A percentile compares a stretch with the other conserved stretches of the same genome.
Evolutionary conservation across 2,888 invertebrate genomes (phyloP).

Genomic region (Macropis europaea): DNA sequence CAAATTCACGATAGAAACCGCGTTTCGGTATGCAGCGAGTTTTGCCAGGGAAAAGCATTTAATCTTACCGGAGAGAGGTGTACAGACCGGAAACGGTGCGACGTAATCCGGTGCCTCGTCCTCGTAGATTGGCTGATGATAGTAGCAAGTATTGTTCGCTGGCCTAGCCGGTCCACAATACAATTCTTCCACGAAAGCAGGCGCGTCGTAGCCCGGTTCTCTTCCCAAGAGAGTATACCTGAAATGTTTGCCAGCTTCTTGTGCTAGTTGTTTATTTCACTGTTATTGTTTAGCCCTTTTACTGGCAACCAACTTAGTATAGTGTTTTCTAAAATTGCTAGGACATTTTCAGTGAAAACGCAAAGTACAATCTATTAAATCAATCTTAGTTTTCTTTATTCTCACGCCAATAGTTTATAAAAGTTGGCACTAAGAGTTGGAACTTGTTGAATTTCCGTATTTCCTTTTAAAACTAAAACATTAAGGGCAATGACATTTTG

Average conservation of each 20-base stretch:
- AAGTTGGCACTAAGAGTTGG: too few species aligned
- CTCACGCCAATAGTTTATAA: too few species aligned
- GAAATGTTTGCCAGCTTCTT: neutral
- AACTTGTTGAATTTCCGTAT: too few species aligned
- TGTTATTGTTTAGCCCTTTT: neutral
- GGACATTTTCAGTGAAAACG: too few species aligned
- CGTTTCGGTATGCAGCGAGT: neutral
- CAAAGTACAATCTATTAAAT: too few species aligned
- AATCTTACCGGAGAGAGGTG: constrained; percentile 72
- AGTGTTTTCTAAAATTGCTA: too few species aligned
- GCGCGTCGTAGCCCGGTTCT: constrained; percentile 74
- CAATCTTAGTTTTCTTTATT: too few species aligned
- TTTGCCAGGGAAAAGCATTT: constrained; percentile 18
- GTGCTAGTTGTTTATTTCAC: neutral
- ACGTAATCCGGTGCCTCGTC: constrained; percentile 70
- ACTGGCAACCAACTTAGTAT: too few species aligned
- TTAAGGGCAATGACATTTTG: too few species aligned
- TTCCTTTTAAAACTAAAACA: too few species aligned
- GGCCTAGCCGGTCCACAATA: constrained; percentile 69
- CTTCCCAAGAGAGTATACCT: constrained; percentile 63
- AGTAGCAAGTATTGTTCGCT: constrained; percentile 64
- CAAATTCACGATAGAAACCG: neutral
- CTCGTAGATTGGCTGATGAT: constrained; percentile 75
- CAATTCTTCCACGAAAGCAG: constrained; percentile 73
- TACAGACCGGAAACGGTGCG: constrained; percentile 71